phyloP scores from a whole-genome alignment of 2,797 vertebrate species.

The Synaphobranchus kaupii region DNA sequence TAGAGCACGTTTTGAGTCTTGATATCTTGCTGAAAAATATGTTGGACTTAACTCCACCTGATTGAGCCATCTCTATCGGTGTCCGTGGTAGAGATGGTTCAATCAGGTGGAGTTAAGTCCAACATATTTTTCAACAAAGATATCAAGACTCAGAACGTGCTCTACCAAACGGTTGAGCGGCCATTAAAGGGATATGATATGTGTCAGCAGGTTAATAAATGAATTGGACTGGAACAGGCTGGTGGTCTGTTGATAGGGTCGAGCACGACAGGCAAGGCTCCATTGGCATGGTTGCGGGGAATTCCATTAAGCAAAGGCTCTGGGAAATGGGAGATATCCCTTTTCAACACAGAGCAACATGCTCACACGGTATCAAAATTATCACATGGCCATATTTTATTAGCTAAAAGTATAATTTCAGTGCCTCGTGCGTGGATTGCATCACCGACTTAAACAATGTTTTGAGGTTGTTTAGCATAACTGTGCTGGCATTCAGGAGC shows the following conservation, averaged over 20 bases:
- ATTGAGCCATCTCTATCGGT: no score
- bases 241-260: not conserved
- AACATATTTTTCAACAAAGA: no score
- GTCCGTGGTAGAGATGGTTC: no score
- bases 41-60: no score
- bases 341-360: not conserved
- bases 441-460: not conserved
- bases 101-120: no score
- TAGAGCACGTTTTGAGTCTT: no score
- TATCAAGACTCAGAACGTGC: no score
- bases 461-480: not conserved
- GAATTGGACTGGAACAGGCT: constrained; percentile 2
- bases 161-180: no score
- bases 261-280: not conserved
- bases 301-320: constrained; percentile 10
- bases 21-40: no score
- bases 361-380: not conserved
- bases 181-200: no score
- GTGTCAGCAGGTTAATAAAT: constrained; percentile 30
- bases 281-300: constrained; percentile 8
- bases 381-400: not conserved
- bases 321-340: not conserved
- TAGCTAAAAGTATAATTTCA: not conserved
- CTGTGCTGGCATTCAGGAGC: not conserved
- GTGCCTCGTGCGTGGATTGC: not conserved